These are phyloP conservation scores for Dascyllus trimaculatus DNA, from an alignment of 2,113 vertebrate species.

Conservation along the genomic window DNA sequence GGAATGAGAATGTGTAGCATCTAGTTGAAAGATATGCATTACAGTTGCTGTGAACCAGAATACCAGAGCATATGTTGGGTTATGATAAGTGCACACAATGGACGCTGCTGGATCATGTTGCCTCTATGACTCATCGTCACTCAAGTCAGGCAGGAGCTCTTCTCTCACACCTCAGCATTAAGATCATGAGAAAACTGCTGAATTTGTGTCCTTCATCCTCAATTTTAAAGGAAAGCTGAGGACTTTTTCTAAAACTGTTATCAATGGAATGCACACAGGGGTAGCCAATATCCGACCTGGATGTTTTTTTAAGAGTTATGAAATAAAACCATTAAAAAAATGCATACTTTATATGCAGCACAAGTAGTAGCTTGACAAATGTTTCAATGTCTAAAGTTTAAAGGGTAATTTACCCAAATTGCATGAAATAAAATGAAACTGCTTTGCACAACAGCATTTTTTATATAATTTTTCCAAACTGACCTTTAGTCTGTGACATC, in stretches of 20 bases:
- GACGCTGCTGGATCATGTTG: conserved; percentile 9
- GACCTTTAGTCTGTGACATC: background rate
- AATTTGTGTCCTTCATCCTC: conserved; percentile 13
- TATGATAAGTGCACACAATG: conserved; percentile 28
- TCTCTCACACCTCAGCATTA: background rate
- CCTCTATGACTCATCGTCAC: conserved; percentile 18
- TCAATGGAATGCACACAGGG: background rate
- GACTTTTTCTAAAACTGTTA: conserved; percentile 4
- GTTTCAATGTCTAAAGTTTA: background rate
- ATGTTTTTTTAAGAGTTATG: background rate
- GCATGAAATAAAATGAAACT: background rate
- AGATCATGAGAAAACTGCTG: conserved; percentile 3
- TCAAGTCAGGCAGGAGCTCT: conserved; percentile 5
- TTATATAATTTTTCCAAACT: background rate
- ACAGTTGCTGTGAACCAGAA: background rate
- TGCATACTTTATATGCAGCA: too few species aligned
- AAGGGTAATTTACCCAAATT: background rate
- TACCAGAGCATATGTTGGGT: background rate
- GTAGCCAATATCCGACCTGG: background rate
- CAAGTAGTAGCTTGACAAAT: too few species aligned
- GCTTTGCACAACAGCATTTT: too few species aligned
- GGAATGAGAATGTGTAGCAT: background rate
- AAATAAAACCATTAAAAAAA: too few species aligned
- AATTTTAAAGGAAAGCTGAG: conserved; percentile 1
- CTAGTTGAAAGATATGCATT: background rate